Conservation (phyloP, 1,140 invertebrate species). For the Brachionus sp. region DNA sequence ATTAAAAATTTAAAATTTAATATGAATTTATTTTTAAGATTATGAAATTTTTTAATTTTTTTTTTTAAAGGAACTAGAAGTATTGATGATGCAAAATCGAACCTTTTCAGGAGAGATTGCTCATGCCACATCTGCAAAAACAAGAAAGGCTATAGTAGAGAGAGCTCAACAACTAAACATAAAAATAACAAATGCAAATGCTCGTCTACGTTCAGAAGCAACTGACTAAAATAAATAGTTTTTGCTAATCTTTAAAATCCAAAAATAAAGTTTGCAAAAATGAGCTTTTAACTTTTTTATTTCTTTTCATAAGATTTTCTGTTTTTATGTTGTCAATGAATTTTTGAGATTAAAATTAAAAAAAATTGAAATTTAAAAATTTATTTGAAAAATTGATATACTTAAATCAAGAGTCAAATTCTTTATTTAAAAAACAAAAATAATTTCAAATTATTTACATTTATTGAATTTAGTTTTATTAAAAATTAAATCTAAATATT, state of each 20-base stretch:
- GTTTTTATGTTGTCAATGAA: too few species aligned
- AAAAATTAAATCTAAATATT: too few species aligned
- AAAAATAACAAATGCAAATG: slow-evolving; percentile 89
- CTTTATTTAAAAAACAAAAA: too few species aligned
- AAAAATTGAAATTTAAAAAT: too few species aligned
- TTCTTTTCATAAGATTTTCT: too few species aligned
- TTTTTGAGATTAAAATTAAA: too few species aligned
- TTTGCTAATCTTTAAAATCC: slow-evolving; percentile 13
- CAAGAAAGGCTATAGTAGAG: slow-evolving; percentile 90
- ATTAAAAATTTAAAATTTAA: background rate
- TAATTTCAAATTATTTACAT: too few species aligned
- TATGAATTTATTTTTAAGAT: background rate
- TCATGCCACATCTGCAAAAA: slow-evolving; percentile 90
- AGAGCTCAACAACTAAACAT: slow-evolving; percentile 91
- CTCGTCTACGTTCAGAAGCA: slow-evolving; percentile 92
- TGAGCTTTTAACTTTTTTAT: background rate
- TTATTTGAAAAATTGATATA: too few species aligned
- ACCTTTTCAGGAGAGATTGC: slow-evolving; percentile 96
- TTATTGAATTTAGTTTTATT: too few species aligned
- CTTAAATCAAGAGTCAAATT: too few species aligned
- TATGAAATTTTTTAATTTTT: slow-evolving; percentile 23
- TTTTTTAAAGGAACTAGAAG: slow-evolving; percentile 82
- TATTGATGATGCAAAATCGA: slow-evolving; percentile 96
- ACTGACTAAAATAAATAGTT: slow-evolving; percentile 74
- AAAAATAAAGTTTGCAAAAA: slow-evolving; percentile 35